A percentile compares a stretch with the other conserved stretches of the same genome.
These are phyloP conservation scores for Dascillus cervinus DNA, from an alignment of 2,888 invertebrate genomes.

Conservation along the genomic window DNA sequence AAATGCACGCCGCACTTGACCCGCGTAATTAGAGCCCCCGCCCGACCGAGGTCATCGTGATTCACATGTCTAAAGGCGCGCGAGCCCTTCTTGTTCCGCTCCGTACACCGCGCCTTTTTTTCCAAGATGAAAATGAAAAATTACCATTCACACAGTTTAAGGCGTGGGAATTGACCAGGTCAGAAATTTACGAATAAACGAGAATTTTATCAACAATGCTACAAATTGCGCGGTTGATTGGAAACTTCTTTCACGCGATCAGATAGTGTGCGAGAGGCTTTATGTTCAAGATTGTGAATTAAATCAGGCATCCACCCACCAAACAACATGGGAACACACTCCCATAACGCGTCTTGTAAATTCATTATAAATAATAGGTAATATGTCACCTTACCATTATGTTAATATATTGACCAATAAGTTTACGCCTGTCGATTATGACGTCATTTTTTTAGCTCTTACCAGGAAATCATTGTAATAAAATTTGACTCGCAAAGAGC, in stretches of 20 bases:
- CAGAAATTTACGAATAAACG: too few species aligned
- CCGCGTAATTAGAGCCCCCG: constrained; percentile 37
- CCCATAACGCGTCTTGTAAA: neutral
- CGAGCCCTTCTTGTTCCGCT: neutral
- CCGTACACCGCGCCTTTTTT: neutral
- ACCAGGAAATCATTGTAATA: too few species aligned
- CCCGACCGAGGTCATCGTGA: constrained; percentile 27
- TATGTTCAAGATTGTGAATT: neutral
- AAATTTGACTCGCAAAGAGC: too few species aligned
- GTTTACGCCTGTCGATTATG: neutral
- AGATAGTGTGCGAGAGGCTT: neutral
- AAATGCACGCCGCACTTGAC: constrained; percentile 36
- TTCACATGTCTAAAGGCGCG: constrained; percentile 22
- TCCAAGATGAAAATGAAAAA: neutral
- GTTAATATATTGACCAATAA: neutral
- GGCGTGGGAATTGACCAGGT: neutral
- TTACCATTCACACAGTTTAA: neutral
- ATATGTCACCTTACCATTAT: neutral
- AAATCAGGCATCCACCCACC: neutral
- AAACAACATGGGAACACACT: constrained; percentile 1
- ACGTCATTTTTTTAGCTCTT: too few species aligned
- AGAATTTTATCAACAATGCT: too few species aligned
- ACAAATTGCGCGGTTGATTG: too few species aligned
- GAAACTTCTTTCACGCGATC: too few species aligned
- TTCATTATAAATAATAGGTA: neutral